Evolutionary conservation across 2,888 invertebrate genomes (phyloP), one percentile per base, ranked within the genome.

Genomic region (Tillus elongatus): DNA sequence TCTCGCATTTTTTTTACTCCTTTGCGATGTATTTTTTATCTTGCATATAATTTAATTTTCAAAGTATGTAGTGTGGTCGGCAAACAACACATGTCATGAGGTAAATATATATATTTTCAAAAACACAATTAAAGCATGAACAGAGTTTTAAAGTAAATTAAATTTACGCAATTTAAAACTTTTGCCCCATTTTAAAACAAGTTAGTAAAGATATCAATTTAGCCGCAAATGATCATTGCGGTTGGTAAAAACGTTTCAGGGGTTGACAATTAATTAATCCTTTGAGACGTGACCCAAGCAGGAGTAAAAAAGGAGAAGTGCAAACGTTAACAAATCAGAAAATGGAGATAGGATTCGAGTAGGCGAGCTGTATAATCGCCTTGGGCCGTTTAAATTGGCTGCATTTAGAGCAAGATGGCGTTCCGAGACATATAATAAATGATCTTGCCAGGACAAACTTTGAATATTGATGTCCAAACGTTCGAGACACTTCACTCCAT

Each of bases 381-480:
- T 29, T 39, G 41, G 47, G 43, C 41, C 44, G 45, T 47, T 52
- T 47, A 53, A 57, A 54, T 56, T 53, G 52, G 52, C 46, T 53
- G 51, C 49, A 52, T 48, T 50, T 50, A 48, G 52, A 46, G 50
- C 47, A 48, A 45, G 48, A 48, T 49, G 44, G 50, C 51, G 49
- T 47, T 51, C 48, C 46, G 50, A 54, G 30, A 55, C 56, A 51
- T 57, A 52, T 63, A 61, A 64, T 61, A 64, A 63, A 64, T 61
- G 62, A 61, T 61, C 57, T 53, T 48, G 49, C 46, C 45, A 51
- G 52, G 58, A 62, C 62, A 56, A 57, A 58, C 57, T 61, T 60
- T 61, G 64, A 63, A 63, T 64, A 62, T 62, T 63, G 63, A 64
- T 64, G 63, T 54, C 52, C 54, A 49, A 54, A 56, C 53, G 55